phyloP scores from a whole-genome alignment of 2,113 vertebrate genomes.

The Oenanthe oenanthe region DNA sequence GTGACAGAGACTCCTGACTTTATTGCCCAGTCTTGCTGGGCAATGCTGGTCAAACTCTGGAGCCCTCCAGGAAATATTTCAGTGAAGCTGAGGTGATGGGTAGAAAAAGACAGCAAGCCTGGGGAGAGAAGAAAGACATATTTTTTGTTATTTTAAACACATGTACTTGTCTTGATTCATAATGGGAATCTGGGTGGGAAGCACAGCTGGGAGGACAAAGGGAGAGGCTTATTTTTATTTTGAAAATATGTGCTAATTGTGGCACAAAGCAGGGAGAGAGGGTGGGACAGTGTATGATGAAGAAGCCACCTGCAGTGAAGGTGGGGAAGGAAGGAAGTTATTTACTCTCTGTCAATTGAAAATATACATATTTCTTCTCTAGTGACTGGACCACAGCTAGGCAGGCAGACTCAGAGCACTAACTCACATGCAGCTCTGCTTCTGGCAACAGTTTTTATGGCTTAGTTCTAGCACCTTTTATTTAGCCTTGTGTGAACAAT shows the following conservation, averaged over 20 bases:
- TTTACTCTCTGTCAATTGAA: background rate
- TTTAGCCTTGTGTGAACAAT: background rate
- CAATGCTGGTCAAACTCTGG: background rate
- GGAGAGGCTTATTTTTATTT: conserved; percentile 71
- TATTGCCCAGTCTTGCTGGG: background rate
- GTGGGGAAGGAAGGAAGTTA: background rate
- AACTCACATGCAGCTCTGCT: background rate
- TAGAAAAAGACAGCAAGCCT: conserved; percentile 19
- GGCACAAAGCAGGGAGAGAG: conserved; percentile 30
- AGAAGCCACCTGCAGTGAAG: conserved; percentile 32
- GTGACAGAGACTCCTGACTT: background rate
- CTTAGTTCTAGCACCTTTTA: conserved; percentile 25
- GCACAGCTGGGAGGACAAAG: conserved; percentile 66
- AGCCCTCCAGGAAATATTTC: background rate
- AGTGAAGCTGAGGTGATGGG: background rate
- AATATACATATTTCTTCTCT: background rate
- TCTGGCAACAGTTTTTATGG: background rate
- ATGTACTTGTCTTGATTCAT: conserved; percentile 67
- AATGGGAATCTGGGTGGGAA: conserved; percentile 72
- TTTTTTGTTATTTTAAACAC: conserved; percentile 59
- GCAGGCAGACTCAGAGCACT: background rate
- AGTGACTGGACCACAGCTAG: background rate
- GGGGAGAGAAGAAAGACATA: background rate
- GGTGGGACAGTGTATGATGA: background rate
- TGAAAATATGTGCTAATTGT: conserved; percentile 66